Evolutionary conservation across 2,113 vertebrate species (phyloP), one percentile per base, ranked within the genome.

Genomic region (Aptenodytes forsteri): DNA sequence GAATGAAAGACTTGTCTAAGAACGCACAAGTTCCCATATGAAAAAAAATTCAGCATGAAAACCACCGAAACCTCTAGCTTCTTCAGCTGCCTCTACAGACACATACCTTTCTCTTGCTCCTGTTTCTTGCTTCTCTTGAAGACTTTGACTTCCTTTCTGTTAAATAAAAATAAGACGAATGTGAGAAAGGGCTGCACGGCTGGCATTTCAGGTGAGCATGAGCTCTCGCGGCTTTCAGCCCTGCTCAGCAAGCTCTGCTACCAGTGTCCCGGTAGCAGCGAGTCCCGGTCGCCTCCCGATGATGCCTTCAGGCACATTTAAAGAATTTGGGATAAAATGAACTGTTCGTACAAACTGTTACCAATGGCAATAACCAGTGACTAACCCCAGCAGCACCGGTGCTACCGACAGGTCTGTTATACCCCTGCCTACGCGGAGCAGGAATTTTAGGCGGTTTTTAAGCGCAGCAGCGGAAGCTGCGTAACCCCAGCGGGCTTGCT

Each of bases 141-240:
- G 92, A 96, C 94, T 98, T 99, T 81, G 97, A 98, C 90, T 99
- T 98, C 96, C 98, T 99, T 87, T 98, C 99, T 99, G 98, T 89
- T 52, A 81, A 82, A 38, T 80, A 95, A 94, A 58, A 91, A 23
- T 87, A 96, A 40, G 87, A 59, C 2, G 0, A 88, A 16, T 1
- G 32, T 98, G 89, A 96, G 96, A 88, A 91, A 76, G 50, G 32
- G 69, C 40, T 82, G 76, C 42, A 2, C 2, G 59, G 79, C 61
- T 49, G 30, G 54, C 10, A 1, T 18, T 78, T 78, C 23, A 54
- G 32, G 36, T 0, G 20, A 86, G 61, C 1, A 7, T 9, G 81
- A 88, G 44, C 67, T 72, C 25, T 16, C 72, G 71, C 64, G 62
- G 38, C 70, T 29, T 29, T 25, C 46, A 80, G 93, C 67, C 30